phyloP scores from a whole-genome alignment of 1,140 invertebrate genomes.

The Glomeris maerens region DNA sequence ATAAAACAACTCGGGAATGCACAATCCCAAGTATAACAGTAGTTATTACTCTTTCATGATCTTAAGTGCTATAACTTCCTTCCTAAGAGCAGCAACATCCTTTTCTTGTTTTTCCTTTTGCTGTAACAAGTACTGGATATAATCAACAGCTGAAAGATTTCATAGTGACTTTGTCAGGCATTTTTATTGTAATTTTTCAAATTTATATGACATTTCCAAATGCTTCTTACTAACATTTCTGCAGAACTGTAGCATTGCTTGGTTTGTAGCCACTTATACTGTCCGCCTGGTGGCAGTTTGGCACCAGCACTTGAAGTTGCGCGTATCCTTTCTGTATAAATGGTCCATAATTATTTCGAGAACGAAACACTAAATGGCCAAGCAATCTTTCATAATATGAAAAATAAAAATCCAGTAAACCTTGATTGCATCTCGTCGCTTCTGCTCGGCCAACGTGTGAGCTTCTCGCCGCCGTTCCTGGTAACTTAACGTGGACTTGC shows the following conservation, averaged over 20 bases:
- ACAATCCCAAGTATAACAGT: no score
- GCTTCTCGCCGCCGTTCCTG: slow-evolving; percentile 86
- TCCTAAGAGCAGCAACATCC: slow-evolving; percentile 76
- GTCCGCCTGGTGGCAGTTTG: slow-evolving; percentile 71
- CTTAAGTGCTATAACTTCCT: slow-evolving; percentile 82
- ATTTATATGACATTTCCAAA: neutral
- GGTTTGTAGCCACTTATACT: slow-evolving; percentile 79
- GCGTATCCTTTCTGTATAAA: slow-evolving; percentile 78
- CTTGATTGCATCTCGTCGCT: slow-evolving; percentile 89
- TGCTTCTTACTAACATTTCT: slow-evolving; percentile 46
- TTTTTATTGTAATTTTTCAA: neutral
- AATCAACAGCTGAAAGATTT: slow-evolving; percentile 32
- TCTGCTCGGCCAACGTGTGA: slow-evolving; percentile 94
- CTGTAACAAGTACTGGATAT: slow-evolving; percentile 63
- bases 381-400: neutral
- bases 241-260: slow-evolving; percentile 87
- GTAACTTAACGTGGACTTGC: slow-evolving; percentile 68
- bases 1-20: no score
- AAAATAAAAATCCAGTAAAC: slow-evolving; percentile 17
- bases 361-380: neutral
- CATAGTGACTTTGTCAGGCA: neutral
- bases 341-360: no score
- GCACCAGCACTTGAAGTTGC: slow-evolving; percentile 76
- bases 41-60: slow-evolving; percentile 45
- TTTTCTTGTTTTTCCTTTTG: slow-evolving; percentile 88